Evolutionary conservation across 2,888 invertebrate species (phyloP).

Genomic region (Pachydiplax longipennis): DNA sequence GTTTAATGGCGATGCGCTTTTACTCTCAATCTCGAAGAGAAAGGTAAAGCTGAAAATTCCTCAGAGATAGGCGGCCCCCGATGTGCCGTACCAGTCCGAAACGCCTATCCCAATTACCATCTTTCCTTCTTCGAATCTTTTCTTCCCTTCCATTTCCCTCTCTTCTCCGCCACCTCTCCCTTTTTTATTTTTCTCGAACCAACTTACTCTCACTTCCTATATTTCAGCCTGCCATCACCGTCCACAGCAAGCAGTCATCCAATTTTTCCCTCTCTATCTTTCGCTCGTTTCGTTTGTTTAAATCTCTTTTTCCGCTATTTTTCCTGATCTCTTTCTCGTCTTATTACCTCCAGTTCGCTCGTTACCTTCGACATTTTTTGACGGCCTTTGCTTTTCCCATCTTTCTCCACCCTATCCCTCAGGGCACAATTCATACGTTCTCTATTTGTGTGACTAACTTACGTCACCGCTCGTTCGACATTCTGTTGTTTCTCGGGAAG

Average conservation of each 20-base stretch:
- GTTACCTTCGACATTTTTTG: not conserved
- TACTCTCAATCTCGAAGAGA: not conserved
- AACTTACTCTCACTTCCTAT: not conserved
- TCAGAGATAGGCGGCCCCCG: not conserved
- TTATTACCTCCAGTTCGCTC: not conserved
- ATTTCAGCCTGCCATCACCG: not conserved
- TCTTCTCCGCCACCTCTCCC: not conserved
- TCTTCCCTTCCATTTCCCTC: not conserved
- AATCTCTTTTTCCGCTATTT: not conserved
- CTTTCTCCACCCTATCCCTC: not conserved
- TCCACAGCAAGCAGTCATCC: not conserved
- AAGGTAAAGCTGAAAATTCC: too few species aligned
- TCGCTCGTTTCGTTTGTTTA: not conserved
- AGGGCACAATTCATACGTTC: too few species aligned
- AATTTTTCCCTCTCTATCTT: not conserved
- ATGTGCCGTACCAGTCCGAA: not conserved
- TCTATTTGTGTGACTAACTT: too few species aligned
- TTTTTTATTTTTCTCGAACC: not conserved
- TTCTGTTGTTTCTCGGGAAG: too few species aligned
- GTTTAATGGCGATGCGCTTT: not conserved
- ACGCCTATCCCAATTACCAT: not conserved
- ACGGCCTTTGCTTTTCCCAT: not conserved
- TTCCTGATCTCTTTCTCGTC: not conserved
- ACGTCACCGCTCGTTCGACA: too few species aligned
- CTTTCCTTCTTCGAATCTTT: not conserved